phyloP scores from a whole-genome alignment of 1,140 invertebrate genomes.

The Bombus superbus region DNA sequence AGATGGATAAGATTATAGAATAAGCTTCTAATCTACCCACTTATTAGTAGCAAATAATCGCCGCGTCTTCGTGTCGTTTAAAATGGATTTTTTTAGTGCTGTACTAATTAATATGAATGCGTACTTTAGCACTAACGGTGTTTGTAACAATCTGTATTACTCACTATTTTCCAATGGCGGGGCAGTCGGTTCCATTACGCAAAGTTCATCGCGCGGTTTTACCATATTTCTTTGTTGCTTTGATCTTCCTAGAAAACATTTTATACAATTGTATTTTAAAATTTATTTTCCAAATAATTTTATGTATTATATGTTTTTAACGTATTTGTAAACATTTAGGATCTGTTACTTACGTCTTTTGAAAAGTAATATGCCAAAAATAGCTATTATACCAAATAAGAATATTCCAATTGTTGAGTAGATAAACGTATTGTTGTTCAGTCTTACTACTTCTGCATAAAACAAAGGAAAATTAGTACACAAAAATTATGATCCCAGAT shows the following conservation, averaged over 20 bases:
- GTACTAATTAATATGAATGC: background rate
- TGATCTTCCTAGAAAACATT: slow-evolving; percentile 51
- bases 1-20: background rate
- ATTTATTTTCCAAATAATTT: background rate
- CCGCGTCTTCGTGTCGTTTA: background rate
- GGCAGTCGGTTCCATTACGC: slow-evolving; percentile 66
- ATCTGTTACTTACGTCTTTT: slow-evolving; percentile 43
- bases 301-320: background rate
- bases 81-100: background rate
- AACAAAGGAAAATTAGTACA: slow-evolving; percentile 16
- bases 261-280: background rate
- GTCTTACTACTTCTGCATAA: background rate
- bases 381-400: background rate
- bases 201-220: slow-evolving; percentile 52
- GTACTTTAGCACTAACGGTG: background rate
- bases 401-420: background rate
- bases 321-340: background rate
- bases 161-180: slow-evolving; percentile 70
- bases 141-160: slow-evolving; percentile 53
- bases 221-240: slow-evolving; percentile 37
- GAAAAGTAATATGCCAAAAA: background rate
- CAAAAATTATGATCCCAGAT: background rate
- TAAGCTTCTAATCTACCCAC: slow-evolving; percentile 5
- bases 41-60: background rate
- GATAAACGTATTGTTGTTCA: background rate